Evolutionary conservation across 2,797 vertebrate genomes (phyloP).

Genomic region (Anguilla anguilla): DNA sequence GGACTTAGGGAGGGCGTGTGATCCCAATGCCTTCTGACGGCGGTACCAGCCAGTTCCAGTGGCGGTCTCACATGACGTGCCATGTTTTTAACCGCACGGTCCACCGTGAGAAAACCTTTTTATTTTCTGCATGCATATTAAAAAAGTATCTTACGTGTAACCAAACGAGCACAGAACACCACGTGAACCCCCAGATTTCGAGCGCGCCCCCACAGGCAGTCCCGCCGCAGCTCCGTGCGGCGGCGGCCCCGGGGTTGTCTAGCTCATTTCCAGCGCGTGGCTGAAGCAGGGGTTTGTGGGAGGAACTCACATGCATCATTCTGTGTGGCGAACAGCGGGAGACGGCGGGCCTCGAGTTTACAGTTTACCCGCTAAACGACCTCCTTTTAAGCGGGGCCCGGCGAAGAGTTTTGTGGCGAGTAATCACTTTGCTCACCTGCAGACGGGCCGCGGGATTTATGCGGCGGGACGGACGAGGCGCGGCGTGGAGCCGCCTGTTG

Average conservation of each 20-base stretch:
- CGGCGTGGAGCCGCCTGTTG: constrained; percentile 59
- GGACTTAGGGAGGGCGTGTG: neutral
- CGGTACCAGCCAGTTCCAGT: neutral
- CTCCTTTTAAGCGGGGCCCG: constrained; percentile 65
- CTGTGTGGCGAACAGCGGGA: constrained; percentile 32
- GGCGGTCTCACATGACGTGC: neutral
- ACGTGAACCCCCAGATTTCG: neutral
- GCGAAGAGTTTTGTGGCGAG: constrained; percentile 64
- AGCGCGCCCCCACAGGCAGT: too few relatives aligned
- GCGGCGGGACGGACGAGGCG: constrained; percentile 28
- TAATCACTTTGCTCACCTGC: constrained; percentile 74
- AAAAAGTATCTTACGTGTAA: neutral
- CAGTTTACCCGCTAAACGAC: constrained; percentile 70
- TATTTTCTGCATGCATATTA: neutral
- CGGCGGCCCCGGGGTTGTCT: neutral
- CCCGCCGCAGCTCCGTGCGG: neutral
- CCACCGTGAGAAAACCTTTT: neutral
- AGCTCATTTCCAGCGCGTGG: neutral
- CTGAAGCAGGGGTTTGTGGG: neutral
- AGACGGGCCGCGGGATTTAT: constrained; percentile 51
- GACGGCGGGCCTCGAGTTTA: constrained; percentile 44
- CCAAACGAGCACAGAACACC: neutral
- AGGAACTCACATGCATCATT: neutral
- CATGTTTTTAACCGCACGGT: neutral
- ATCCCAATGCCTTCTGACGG: neutral